phyloP scores from a whole-genome alignment of 2,888 invertebrate genomes.

The Apoda limacodes region DNA sequence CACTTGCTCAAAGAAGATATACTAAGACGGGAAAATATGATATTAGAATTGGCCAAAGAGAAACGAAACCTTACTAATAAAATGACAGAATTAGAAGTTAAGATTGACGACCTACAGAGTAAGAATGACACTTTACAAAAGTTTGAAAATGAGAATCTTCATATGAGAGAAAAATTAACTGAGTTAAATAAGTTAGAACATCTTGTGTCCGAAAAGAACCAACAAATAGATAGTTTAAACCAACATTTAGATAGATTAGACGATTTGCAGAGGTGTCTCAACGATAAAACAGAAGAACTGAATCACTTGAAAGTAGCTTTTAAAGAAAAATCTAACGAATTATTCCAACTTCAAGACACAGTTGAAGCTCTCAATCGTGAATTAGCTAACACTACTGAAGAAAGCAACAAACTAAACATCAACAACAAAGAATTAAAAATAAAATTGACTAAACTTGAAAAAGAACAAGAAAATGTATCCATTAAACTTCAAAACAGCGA shows the following conservation, averaged over 20 bases:
- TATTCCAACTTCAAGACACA: constrained; percentile 50
- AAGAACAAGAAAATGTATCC: constrained; percentile 55
- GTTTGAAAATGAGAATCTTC: constrained; percentile 49
- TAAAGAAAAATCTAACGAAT: constrained; percentile 51
- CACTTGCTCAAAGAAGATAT: constrained; percentile 68
- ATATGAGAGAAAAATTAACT: constrained; percentile 56
- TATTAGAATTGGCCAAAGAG: constrained; percentile 67
- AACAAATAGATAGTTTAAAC: constrained; percentile 63
- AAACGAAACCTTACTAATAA: constrained; percentile 63
- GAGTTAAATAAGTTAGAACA: constrained; percentile 64
- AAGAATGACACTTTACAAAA: constrained; percentile 46
- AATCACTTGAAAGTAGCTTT: constrained; percentile 57
- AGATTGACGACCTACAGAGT: constrained; percentile 57
- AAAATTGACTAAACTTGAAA: constrained; percentile 49
- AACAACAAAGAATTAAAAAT: constrained; percentile 47
- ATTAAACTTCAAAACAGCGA: constrained; percentile 50
- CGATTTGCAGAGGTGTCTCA: constrained; percentile 57
- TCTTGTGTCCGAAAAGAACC: constrained; percentile 66
- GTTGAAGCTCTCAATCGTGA: constrained; percentile 42
- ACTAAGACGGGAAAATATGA: constrained; percentile 68
- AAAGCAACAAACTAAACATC: constrained; percentile 46
- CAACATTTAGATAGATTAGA: constrained; percentile 59
- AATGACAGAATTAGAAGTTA: constrained; percentile 60
- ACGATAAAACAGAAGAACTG: constrained; percentile 60
- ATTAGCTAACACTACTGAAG: constrained; percentile 46